Evolutionary conservation across 1,140 invertebrate species (phyloP).

Genomic region (Rhagoletis zephyria): DNA sequence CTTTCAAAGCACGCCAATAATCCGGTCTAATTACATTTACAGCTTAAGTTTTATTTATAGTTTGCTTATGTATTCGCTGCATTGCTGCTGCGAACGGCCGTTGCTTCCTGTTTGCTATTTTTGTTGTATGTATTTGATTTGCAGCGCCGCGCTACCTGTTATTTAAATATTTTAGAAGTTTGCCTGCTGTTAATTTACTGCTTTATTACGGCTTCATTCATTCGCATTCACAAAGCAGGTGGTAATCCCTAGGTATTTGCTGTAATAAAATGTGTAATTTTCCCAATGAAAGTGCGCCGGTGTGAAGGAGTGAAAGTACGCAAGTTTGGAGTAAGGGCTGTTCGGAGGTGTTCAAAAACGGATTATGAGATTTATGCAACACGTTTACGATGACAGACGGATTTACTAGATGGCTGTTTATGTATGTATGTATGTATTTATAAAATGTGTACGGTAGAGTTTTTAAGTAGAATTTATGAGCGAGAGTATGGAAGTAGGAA

Average conservation of each 20-base stretch:
- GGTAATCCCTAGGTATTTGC: constrained; percentile 17
- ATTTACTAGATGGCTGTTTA: neutral
- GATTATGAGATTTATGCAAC: constrained; percentile 30
- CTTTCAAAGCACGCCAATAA: constrained; percentile 37
- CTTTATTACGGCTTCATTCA: constrained; percentile 38
- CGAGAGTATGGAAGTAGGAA: too few species aligned
- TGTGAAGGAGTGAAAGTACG: neutral
- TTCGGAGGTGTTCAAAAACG: neutral
- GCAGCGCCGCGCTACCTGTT: neutral
- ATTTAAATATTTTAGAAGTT: constrained; percentile 47
- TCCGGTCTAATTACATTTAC: constrained; percentile 44
- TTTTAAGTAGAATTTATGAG: too few species aligned
- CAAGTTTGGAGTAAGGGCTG: too few species aligned
- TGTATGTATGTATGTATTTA: too few species aligned
- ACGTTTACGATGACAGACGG: neutral
- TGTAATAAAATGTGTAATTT: constrained; percentile 48
- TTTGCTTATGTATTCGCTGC: neutral
- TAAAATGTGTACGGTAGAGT: too few species aligned
- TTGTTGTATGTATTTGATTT: neutral
- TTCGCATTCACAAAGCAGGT: neutral
- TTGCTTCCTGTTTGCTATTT: neutral
- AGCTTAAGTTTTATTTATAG: constrained; percentile 49
- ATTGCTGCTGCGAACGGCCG: neutral
- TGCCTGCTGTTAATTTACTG: constrained; percentile 42
- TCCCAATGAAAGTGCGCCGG: constrained; percentile 26